phyloP scores from a whole-genome alignment of 2,888 invertebrate species.

The Eulithis prunata region DNA sequence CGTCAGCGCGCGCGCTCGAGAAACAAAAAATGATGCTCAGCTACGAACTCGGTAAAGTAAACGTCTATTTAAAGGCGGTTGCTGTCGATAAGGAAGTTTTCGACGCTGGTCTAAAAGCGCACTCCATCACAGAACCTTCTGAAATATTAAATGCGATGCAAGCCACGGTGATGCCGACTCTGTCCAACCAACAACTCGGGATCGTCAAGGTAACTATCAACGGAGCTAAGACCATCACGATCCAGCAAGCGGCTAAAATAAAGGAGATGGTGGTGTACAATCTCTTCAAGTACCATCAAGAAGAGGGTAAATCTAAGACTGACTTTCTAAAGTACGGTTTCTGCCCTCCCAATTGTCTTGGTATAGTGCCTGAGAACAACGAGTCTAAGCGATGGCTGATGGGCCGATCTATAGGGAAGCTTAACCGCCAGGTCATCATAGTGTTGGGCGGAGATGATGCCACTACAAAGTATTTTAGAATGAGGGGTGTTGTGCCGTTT shows the following conservation, averaged over 20 bases:
- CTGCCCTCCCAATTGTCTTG: constrained; percentile 63
- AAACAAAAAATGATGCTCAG: constrained; percentile 67
- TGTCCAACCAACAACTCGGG: constrained; percentile 38
- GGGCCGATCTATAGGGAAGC: constrained; percentile 58
- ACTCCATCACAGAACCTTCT: constrained; percentile 44
- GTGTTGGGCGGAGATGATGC: constrained; percentile 57
- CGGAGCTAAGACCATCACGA: constrained; percentile 56
- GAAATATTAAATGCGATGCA: constrained; percentile 48
- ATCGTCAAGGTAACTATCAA: constrained; percentile 62
- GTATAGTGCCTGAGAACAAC: constrained; percentile 64
- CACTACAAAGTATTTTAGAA: constrained; percentile 56
- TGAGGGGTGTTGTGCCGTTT: constrained; percentile 49
- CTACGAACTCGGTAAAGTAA: constrained; percentile 75
- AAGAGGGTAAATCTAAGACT: constrained; percentile 53
- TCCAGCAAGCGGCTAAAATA: constrained; percentile 63
- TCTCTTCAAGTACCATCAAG: constrained; percentile 64
- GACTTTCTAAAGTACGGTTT: constrained; percentile 72
- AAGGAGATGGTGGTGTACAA: constrained; percentile 67
- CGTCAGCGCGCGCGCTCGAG: constrained; percentile 68
- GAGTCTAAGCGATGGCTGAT: constrained; percentile 67
- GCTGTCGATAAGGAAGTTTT: constrained; percentile 73
- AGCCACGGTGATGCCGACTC: constrained; percentile 60
- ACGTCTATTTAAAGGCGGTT: constrained; percentile 68
- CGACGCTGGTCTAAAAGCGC: constrained; percentile 64
- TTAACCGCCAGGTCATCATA: constrained; percentile 55